Evolutionary conservation across 2,888 invertebrate genomes (phyloP).

Genomic region (Ophioninae sp.): DNA sequence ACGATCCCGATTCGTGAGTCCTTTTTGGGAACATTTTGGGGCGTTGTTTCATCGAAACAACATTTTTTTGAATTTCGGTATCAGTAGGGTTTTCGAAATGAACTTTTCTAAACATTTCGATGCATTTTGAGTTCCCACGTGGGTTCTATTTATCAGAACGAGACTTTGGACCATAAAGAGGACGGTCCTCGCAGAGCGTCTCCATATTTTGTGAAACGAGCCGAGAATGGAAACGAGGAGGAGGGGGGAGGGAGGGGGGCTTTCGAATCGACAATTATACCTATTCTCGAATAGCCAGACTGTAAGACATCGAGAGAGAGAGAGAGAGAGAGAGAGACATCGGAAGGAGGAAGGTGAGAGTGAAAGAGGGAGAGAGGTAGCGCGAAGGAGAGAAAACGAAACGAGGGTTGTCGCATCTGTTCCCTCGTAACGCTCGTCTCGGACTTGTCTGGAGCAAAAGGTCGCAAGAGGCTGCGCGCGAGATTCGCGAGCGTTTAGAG

Average conservation of each 20-base stretch:
- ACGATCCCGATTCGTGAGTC: not conserved
- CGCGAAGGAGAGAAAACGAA: slow-evolving; percentile 21
- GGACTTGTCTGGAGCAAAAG: slow-evolving; percentile 57
- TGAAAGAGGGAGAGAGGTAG: not conserved
- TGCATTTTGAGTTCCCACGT: too few relatives aligned
- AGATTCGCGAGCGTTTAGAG: slow-evolving; percentile 15
- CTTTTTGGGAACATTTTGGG: too few relatives aligned
- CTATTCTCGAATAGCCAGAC: slow-evolving; percentile 42
- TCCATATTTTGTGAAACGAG: not conserved
- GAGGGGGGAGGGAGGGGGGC: not conserved
- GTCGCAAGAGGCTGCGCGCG: slow-evolving; percentile 45
- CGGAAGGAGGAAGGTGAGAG: not conserved
- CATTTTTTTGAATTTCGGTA: too few relatives aligned
- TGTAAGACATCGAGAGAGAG: slow-evolving; percentile 7
- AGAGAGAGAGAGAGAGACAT: slow-evolving; percentile 14
- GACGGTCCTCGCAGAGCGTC: too few relatives aligned
- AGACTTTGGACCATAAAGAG: too few relatives aligned
- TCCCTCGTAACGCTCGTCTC: slow-evolving; percentile 48
- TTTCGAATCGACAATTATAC: slow-evolving; percentile 53
- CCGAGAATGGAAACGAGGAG: slow-evolving; percentile 39
- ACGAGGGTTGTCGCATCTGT: slow-evolving; percentile 55
- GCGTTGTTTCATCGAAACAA: too few relatives aligned
- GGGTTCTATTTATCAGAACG: too few relatives aligned
- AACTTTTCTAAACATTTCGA: too few relatives aligned
- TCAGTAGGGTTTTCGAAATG: too few relatives aligned